Evolutionary conservation across 2,113 vertebrate species (phyloP), one percentile per base, ranked within the genome.

Genomic region (Sorex fumeus): DNA sequence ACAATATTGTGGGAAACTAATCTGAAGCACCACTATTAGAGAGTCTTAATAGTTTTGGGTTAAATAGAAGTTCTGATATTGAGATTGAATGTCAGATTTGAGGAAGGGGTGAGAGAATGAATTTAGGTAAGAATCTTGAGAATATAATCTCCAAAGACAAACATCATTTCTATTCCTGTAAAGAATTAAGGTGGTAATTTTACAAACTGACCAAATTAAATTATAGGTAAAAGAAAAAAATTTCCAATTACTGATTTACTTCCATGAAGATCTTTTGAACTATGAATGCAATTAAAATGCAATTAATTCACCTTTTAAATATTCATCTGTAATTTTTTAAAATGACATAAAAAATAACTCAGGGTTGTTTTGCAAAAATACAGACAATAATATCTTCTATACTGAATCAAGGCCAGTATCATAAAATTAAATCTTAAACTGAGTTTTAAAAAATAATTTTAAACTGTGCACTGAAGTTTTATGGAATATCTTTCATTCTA

Each of bases 341-440:
- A 64, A 89, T 69, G 0, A 2, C 78, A 40, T 7, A 43, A 1
- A 25, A 77, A 47, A 0, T 74, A 10, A 88, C 78, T 77, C 8
- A 78, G 3, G 3, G 8, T 84, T 85, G 66, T 5, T 30, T 45
- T 2, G 34, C 79, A 28, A 75, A 27, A 72, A 62, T 3, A 50
- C 23, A 57, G 9, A 67, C 18, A 62, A 28, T 25, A 50, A 0
- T 34, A 7, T 64, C 10, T 76, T 79, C 0, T 25, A 8, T 53
- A n/a, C 66, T 88, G 79, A 88, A 78, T 67, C 75, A 83, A 19
- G 0, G 2, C 69, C 47, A 77, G 2, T n/a, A 8, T 43, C 36
- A 83, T 80, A 82, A 88, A 85, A 91, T 90, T 78, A 75, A 92
- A 90, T 76, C 36, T 7, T 86, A 76, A 5, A 47, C 1, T 72